Evolutionary conservation across 2,888 invertebrate species (phyloP), one percentile per base, ranked within the genome.

Genomic region (Lamellibrachia columna): DNA sequence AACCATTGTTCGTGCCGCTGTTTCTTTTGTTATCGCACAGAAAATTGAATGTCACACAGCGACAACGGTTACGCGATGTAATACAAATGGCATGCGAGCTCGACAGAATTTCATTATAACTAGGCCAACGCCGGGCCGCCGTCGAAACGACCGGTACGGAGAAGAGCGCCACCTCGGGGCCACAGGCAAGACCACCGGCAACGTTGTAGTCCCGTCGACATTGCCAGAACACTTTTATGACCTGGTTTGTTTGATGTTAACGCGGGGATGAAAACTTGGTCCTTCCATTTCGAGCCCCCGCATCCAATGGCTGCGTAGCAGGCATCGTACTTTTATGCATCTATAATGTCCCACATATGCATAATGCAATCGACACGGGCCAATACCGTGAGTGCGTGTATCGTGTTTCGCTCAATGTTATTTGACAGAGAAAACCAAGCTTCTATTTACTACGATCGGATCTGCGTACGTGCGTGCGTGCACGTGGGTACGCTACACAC

Each of bases 101-200:
- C 55, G 9, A 55, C 55, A 55, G 2, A 55, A 55, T 55, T 9
- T 9, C 55, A 55, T 55, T 55, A 55, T 9, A 9, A 55, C 55
- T 55, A 55, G 8, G 55, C 55, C 55, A 9, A 55, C 3, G 9
- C 8, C 22, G 22, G 40, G 75, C 75, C 22, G 75, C 3, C 75
- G 75, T 75, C 75, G 4, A 75, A 75, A 22, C 6, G 75, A n/a
- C 6, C 22, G 4, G 6, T 75, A 40, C 75, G 15, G 22, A 75
- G 75, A 75, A 75, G 75, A 75, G 75, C 75, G 75, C 75, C 75
- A 75, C 75, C 75, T 75, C 75, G 75, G 75, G 75, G 75, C n/a
- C 75, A 75, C 75, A 6, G n/a, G 3, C 15, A 75, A 75, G 75
- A 75, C 22, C 75, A 75, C 75, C 75, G 6, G 75, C 75, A 75